Evolutionary conservation across 2,113 vertebrate species (phyloP).

Genomic region (Globicephala melas): DNA sequence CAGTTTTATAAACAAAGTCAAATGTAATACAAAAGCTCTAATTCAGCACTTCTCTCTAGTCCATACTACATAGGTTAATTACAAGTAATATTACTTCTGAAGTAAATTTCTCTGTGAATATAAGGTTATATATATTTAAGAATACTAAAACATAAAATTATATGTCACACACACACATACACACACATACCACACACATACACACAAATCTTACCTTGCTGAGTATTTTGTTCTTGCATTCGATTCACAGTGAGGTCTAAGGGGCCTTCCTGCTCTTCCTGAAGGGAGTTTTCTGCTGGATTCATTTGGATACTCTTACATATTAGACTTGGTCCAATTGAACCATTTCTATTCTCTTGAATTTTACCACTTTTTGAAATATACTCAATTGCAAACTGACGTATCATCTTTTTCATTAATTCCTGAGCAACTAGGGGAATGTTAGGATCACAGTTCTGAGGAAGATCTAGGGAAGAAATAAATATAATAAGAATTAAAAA

Average conservation of each 20-base stretch:
- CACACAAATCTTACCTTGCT: slow-evolving; percentile 86
- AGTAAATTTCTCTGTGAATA: background rate
- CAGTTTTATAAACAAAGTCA: slow-evolving; percentile 38
- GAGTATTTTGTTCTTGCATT: slow-evolving; percentile 86
- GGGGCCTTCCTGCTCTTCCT: slow-evolving; percentile 91
- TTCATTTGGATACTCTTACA: slow-evolving; percentile 87
- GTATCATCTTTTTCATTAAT: slow-evolving; percentile 99
- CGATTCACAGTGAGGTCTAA: slow-evolving; percentile 98
- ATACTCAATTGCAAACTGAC: slow-evolving; percentile 98
- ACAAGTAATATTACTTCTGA: background rate
- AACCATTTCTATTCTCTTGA: slow-evolving; percentile 90
- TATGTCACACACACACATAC: background rate
- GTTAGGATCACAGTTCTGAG: slow-evolving; percentile 95
- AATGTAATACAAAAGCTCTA: background rate
- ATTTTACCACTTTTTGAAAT: slow-evolving; percentile 95
- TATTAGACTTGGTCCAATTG: slow-evolving; percentile 85
- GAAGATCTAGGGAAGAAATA: slow-evolving; percentile 89
- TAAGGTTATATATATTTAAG: background rate
- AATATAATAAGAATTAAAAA: slow-evolving; percentile 63
- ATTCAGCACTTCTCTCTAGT: background rate
- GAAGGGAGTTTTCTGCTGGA: slow-evolving; percentile 86
- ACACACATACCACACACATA: background rate
- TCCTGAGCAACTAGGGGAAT: slow-evolving; percentile 98
- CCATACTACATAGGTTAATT: background rate
- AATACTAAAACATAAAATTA: slow-evolving; percentile 3